A percentile compares a stretch with the other conserved stretches of the same genome.
Evolutionary conservation across 1,140 invertebrate genomes (phyloP).

Genomic region (Planococcus citri): DNA sequence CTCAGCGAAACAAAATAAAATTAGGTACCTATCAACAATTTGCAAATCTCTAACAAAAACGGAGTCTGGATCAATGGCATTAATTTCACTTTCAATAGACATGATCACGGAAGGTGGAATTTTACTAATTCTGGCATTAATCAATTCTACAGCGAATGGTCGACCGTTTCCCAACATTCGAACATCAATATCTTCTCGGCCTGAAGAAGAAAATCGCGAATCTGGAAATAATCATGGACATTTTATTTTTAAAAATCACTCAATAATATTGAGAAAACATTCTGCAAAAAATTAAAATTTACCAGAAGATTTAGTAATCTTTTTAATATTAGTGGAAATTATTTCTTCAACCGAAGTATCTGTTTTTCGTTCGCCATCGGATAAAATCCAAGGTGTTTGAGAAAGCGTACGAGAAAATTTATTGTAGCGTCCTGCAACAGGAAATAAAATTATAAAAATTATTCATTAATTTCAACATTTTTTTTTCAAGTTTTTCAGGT

Average conservation of each 20-base stretch:
- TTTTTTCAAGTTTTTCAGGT: no score
- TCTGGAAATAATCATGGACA: neutral
- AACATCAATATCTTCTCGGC: conserved; percentile 90
- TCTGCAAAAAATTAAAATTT: no score
- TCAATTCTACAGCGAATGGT: conserved; percentile 73
- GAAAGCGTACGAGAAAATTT: conserved; percentile 76
- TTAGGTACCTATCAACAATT: conserved; percentile 42
- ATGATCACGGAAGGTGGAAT: conserved; percentile 40
- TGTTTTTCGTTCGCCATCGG: conserved; percentile 60
- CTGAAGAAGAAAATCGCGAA: conserved; percentile 71
- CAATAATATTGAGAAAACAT: no score
- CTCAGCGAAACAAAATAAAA: conserved; percentile 33
- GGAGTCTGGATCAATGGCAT: conserved; percentile 43
- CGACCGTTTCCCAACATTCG: conserved; percentile 71
- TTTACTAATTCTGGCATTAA: conserved; percentile 47
- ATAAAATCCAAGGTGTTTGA: conserved; percentile 86
- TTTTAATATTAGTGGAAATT: conserved; percentile 49
- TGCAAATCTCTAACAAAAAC: conserved; percentile 50
- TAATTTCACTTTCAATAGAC: conserved; percentile 47
- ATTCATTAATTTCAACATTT: no score
- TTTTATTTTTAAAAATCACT: no score
- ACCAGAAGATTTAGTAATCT: conserved; percentile 29
- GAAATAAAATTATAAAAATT: no score
- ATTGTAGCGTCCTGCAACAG: conserved; percentile 57
- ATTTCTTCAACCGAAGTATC: conserved; percentile 84